Evolutionary conservation across 2,888 invertebrate species (phyloP), one percentile per base, ranked within the genome.

Genomic region (Asteroscopus sphinx): DNA sequence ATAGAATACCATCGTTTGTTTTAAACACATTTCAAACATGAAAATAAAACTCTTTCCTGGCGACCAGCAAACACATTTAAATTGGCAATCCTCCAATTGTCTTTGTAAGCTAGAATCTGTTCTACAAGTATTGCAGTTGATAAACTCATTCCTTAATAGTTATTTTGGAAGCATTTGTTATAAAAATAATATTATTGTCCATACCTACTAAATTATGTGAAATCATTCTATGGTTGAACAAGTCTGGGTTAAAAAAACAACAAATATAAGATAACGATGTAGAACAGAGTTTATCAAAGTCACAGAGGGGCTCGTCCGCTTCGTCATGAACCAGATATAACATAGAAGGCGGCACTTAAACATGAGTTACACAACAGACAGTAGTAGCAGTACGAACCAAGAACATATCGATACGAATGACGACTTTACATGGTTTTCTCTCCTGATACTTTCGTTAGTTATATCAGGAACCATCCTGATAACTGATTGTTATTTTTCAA

Each of bases 301-400:
- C 49, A 64, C 35, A 66, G 44, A 69, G 76, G 74, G 80, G 80
- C 81, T 81, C 75, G 80, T 8, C 79, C 44, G 49, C 47, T 36
- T 70, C 73, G 70, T 75, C 73, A 74, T 33, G 36, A 46, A 42
- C 36, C 42, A 55, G 68, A 64, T 52, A 55, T 26, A 36, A 25
- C 25, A 26, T 37, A 45, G 53, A 59, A 65, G 69, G 62, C 68
- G 52, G 36, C 52, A 42, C 49, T 37, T 28, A 7, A 16, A 26
- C 46, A 25, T 35, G 15, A 47, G 35, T 56, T 69, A 63, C 26
- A 54, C 42, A 51, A 56, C 39, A 33, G 45, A 42, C 40, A 49
- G 9, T 30, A 17, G 15, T 5, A 9, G 5, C 8, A 15, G 9
- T 2, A 4, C 16, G 44, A 12, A 61, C 28, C 9, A 9, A 28